These are phyloP conservation scores for Ectemnius lituratus DNA, from an alignment of 2,888 invertebrate species.

Conservation along the genomic window DNA sequence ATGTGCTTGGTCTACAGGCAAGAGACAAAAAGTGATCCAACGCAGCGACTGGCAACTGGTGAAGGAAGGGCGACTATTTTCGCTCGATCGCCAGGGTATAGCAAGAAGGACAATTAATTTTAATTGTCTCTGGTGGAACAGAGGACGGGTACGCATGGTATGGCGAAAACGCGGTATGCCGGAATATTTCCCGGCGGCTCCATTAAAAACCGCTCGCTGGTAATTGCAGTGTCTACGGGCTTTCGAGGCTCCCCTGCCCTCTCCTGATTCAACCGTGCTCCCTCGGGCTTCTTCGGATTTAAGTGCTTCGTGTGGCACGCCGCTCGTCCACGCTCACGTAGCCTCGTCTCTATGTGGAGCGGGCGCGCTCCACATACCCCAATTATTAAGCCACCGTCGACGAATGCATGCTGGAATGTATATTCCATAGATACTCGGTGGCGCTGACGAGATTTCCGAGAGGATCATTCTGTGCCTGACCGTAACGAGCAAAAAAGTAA, in stretches of 20 bases:
- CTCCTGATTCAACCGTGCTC: slow-evolving; percentile 46
- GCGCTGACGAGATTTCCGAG: not conserved
- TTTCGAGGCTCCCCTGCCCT: slow-evolving; percentile 52
- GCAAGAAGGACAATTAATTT: slow-evolving; percentile 70
- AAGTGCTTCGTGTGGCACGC: slow-evolving; percentile 63
- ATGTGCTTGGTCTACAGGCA: too few relatives aligned
- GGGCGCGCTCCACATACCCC: slow-evolving; percentile 43
- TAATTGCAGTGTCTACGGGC: slow-evolving; percentile 63
- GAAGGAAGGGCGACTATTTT: slow-evolving; percentile 49
- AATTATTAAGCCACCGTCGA: slow-evolving; percentile 41
- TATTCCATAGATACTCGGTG: not conserved
- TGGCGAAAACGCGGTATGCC: slow-evolving; percentile 62
- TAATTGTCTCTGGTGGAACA: slow-evolving; percentile 66
- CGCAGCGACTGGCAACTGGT: slow-evolving; percentile 57
- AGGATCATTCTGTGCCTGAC: too few relatives aligned
- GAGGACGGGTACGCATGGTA: slow-evolving; percentile 62
- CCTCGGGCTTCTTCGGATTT: slow-evolving; percentile 63
- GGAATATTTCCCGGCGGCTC: slow-evolving; percentile 69
- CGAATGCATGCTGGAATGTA: slow-evolving; percentile 10
- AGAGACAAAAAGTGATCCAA: slow-evolving; percentile 36
- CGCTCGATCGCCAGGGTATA: slow-evolving; percentile 44
- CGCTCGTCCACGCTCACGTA: slow-evolving; percentile 65
- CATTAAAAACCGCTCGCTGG: slow-evolving; percentile 68
- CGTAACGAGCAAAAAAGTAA: not conserved
- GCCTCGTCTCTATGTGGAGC: slow-evolving; percentile 30